phyloP scores from a whole-genome alignment of 1,140 invertebrate species.

The Drosophila biarmipes region DNA sequence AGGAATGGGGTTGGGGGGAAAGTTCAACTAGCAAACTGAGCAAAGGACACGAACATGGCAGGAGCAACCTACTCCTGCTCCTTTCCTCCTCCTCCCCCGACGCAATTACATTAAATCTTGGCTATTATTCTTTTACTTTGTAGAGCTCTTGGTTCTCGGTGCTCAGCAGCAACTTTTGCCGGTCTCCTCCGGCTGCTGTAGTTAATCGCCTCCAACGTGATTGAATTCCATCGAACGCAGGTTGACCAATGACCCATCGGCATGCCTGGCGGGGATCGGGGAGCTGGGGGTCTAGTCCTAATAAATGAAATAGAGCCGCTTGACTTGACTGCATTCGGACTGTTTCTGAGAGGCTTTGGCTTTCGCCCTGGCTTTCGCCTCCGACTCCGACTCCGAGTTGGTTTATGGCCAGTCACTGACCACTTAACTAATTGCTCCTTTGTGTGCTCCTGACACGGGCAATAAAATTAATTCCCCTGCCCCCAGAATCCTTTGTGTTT shows the following conservation, averaged over 20 bases:
- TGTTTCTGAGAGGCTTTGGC: constrained; percentile 65
- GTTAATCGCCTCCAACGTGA: constrained; percentile 79
- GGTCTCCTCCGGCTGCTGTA: constrained; percentile 49
- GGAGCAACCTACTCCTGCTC: constrained; percentile 10
- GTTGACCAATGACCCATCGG: constrained; percentile 51
- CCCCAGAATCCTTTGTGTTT: constrained; percentile 16
- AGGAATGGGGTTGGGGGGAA: constrained; percentile 10
- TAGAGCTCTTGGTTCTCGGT: constrained; percentile 48
- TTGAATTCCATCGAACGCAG: constrained; percentile 81
- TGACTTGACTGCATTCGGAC: constrained; percentile 54
- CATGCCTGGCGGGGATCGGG: not conserved
- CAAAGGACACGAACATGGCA: constrained; percentile 66
- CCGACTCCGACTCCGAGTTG: constrained; percentile 24
- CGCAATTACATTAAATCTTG: constrained; percentile 81
- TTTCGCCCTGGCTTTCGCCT: not conserved
- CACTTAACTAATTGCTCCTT: constrained; percentile 80
- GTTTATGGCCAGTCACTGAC: constrained; percentile 74
- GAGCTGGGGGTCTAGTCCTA: constrained; percentile 28
- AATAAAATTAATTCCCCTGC: constrained; percentile 66
- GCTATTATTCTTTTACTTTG: constrained; percentile 82
- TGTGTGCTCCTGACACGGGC: constrained; percentile 74
- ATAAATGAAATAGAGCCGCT: constrained; percentile 77
- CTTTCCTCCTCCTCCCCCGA: constrained; percentile 27
- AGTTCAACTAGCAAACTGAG: constrained; percentile 69
- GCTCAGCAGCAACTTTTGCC: constrained; percentile 34